Evolutionary conservation across 2,113 vertebrate genomes (phyloP), one percentile per base, ranked within the genome.

Genomic region (Callopanchax toddi): DNA sequence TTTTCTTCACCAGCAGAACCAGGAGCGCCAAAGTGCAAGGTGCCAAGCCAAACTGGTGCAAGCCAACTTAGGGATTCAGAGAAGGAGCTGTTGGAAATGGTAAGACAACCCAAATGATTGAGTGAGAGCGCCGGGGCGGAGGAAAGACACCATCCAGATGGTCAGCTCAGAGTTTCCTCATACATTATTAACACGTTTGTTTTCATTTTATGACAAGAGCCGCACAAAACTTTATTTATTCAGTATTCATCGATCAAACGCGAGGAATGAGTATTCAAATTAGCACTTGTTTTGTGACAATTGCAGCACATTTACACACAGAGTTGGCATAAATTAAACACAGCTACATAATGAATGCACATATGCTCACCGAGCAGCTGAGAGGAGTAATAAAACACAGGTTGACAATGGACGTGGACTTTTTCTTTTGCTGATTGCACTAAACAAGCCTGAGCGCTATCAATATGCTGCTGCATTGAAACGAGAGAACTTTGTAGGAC

Each of bases 111-210:
- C 80, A 72, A 78, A 69, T 29, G 69, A 86, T 74, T 81, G 60
- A 65, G 71, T 37, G 59, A 67, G 73, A 82, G 73, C 58, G 10
- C 72, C 67, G 60, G 71, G 57, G 64, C 18, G 60, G 68, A 78
- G 60, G 61, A 76, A 36, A 73, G 65, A 78, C 62, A 62, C 67
- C 29, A 51, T 79, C 84, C 89, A 90, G 89, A 89, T 90, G 89
- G 89, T 86, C 87, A 82, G 81, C 79, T 81, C 79, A 56, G 50
- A 76, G 63, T 70, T 60, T 85, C 74, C 73, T 69, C 53, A 76
- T 86, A 68, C 83, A 87, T 85, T 67, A 87, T 84, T 81, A 72
- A 80, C 68, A 34, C 52, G 21, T 39, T 58, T 56, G 66, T 71
- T 74, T 79, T 68, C 46, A 60, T 56, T 76, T 71, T 63, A 48